Conservation (phyloP, 1,140 invertebrate genomes). For the Drosophila funebris region DNA sequence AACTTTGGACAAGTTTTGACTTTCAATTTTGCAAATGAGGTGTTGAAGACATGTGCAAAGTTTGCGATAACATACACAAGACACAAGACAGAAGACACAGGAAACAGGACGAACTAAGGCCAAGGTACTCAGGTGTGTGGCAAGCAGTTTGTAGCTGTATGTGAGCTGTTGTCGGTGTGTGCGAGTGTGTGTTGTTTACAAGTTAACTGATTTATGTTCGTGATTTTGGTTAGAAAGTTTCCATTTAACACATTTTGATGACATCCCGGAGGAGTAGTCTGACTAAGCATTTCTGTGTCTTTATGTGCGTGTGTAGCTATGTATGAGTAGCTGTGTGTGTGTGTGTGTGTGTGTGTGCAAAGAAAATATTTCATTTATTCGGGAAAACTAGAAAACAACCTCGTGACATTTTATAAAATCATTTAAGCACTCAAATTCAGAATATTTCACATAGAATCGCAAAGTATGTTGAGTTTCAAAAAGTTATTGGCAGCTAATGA, state of each 20-base stretch:
- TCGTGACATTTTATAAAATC: no score
- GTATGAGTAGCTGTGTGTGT: neutral
- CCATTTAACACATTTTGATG: slow-evolving; percentile 59
- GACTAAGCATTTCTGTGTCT: neutral
- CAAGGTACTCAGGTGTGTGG: slow-evolving; percentile 21
- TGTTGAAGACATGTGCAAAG: slow-evolving; percentile 72
- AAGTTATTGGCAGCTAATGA: no score
- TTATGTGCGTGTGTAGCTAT: neutral
- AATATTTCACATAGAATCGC: no score
- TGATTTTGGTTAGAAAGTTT: slow-evolving; percentile 73
- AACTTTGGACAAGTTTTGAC: slow-evolving; percentile 78
- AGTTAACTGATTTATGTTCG: slow-evolving; percentile 76
- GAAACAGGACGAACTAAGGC: neutral
- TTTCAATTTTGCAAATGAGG: slow-evolving; percentile 80
- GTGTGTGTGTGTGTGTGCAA: neutral
- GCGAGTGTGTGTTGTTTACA: slow-evolving; percentile 62
- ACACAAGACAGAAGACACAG: neutral
- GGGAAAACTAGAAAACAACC: no score
- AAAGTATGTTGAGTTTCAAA: no score
- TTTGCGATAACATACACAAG: slow-evolving; percentile 54
- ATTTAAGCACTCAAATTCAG: no score
- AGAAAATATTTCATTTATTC: no score
- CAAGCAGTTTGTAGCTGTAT: slow-evolving; percentile 11
- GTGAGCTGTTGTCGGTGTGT: slow-evolving; percentile 17
- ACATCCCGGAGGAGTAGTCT: slow-evolving; percentile 12